Evolutionary conservation across 2,888 invertebrate species (phyloP), one percentile per base, ranked within the genome.

Genomic region (Melanophora roralis): DNA sequence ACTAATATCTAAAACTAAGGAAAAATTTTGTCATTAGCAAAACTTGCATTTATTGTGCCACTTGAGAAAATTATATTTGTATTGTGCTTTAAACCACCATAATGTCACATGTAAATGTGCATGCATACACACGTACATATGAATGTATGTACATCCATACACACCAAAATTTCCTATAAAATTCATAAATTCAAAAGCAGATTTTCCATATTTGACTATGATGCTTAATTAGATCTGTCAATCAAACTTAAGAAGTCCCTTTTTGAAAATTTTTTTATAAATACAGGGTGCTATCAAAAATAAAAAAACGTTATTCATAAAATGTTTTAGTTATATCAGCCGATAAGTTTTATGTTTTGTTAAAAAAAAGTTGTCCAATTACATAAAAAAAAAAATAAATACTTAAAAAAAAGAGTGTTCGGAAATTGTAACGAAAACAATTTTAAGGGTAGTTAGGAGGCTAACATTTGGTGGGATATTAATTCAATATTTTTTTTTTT

Each of bases 151-250:
- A 1, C 34, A 16, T 49, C 1, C 8, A 32, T 32, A 9, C 8
- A 16, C 8, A 19, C 19, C 21, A 21, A 57, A 21, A 21, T 19
- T 32, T 53, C 62, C 60, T 62, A 75, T 75, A 47, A 68, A 57
- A 64, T 64, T 72, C 74, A 67, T 60, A 65, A 75, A 36, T 53
- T 75, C 75, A 75, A 68, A 60, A 75, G 36, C 75, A 75, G 68
- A 68, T 53, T 27, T 68, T 14, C 21, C 62, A 57, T 55, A 38
- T 78, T 78, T 55, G 71, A 75, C 72, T 81, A 62, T 73, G 73
- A 73, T 76, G 72, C 76, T 76, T 79, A 82, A 82, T 82, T 82
- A 82, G 82, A 79, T 82, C 82, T 82, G 82, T 79, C 82, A 82
- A 79, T 82, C 82, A 82, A 77, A 77, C 34, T 68, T 49, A 62